Evolutionary conservation across 2,797 vertebrate genomes (phyloP), one percentile per base, ranked within the genome.

Genomic region (Malurus leucopterus): DNA sequence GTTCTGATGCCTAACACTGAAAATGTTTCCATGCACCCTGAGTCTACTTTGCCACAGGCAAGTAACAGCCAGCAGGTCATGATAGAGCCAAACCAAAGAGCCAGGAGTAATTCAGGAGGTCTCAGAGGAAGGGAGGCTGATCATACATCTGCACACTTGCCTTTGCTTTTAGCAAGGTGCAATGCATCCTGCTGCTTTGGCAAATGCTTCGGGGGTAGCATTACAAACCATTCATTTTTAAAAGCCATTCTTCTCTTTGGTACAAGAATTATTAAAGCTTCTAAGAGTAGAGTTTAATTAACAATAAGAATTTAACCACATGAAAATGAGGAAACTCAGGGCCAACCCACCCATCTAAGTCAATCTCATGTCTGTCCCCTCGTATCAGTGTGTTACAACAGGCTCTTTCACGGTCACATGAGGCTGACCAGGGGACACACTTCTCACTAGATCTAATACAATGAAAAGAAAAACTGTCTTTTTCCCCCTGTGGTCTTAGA

Each of bases 401-500:
- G 76, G 83, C 84, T 69, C 91, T 95, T 95, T 95, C 91, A 95
- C 3, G 0, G 86, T 94, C 91, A 94, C 92, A 91, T 94, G 92
- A 95, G 82, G 84, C 89, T 95, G 91, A 86, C 87, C 91, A 92
- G 88, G 85, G 87, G 87, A 93, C 91, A 94, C 89, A 91, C 91
- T 90, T 88, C 88, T 93, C 90, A 86, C 87, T 55, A 90, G 50
- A 79, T 61, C 76, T 75, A 93, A 91, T 81, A 94, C 90, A 94
- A 94, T 93, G 95, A 94, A 94, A 94, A 95, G 92, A 95, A 94
- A 90, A 93, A 93, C 91, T 93, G 93, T 89, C 93, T 94, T 95
- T 92, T 95, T 94, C 75, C 80, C 91, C 91, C 92, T 94, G 86
- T 95, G 84, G 81, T 92, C 89, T 94, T 93, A 93, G 92, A 93